Base-by-base conservation (phyloP, 30 jellyfish, hydroid and myxozoan genomes). In the Aurelia sp. region DNA sequence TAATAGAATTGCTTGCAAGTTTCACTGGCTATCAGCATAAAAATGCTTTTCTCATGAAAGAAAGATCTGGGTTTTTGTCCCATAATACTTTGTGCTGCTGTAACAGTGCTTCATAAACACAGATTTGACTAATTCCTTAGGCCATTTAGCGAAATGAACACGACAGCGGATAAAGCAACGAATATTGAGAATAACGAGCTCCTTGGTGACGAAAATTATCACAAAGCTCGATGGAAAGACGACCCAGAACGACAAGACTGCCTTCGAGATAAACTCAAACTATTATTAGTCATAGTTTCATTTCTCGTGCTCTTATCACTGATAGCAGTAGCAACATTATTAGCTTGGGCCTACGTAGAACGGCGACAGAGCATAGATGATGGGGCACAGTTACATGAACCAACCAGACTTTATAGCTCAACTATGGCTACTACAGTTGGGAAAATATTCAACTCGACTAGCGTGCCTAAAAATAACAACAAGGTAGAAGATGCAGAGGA, bases 331-430 rank as follows among this genome's bases (percentile, higher is more conserved):
- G 85, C 66, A 65, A 59, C 96, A 5, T 51, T 88, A 20, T 60
- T 88, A 20, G 91, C 96, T 4, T 88, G 96, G 96, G 91, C 91
- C 48, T 88, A 88, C 76, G 76, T 78, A 24, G 88, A 78, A 62
- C 78, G 76, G n/a, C 55, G 64, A 21, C 72, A 69, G n/a, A 33
- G 16, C 65, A 27, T 59, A 8, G 69, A 38, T 79, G 96, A 78
- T 1, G 67, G 52, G 24, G 82, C 84, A 6, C 88, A 67, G 59
- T 0, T 64, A 18, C 80, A 64, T n/a, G 96, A 88, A 47, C 96
- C 91, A 0, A 78, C 89, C 11, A 77, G 91, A 78, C 82, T 70
- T 4, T 86, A 75, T 48, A 76, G 85, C 31, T 88, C 96, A 33
- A 55, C 96, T 22, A 40, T 67, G 60, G 68, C 58, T 6, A 44